Percentiles rank a stretch among this genome's conserved stretches.
Conservation (phyloP, 2,888 invertebrate species). For the Eupsilia transversa region DNA sequence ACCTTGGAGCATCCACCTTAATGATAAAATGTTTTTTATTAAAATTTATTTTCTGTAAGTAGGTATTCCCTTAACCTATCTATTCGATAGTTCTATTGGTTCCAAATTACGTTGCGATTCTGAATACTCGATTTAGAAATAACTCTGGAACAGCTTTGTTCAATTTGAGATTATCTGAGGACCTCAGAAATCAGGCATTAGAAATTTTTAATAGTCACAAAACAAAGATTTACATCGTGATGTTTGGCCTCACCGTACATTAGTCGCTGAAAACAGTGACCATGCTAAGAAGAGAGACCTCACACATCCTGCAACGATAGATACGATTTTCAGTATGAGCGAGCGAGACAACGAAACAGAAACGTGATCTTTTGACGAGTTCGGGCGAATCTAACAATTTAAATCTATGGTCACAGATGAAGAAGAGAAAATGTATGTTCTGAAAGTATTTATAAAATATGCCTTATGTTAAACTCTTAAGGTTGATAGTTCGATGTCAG, state of each 20-base stretch:
- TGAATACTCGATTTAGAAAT: background rate
- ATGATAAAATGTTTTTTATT: too few relatives aligned
- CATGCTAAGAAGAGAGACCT: background rate
- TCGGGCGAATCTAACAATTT: background rate
- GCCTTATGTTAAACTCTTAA: constrained; percentile 1
- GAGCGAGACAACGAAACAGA: background rate
- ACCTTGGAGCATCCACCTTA: too few relatives aligned
- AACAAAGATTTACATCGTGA: background rate
- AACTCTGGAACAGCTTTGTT: background rate
- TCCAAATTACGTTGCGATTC: background rate
- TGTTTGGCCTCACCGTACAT: background rate
- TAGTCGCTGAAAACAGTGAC: background rate
- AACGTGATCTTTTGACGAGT: background rate
- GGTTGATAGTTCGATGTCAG: constrained; percentile 15
- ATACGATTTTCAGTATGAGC: background rate
- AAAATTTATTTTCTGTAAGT: too few relatives aligned
- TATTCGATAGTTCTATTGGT: background rate
- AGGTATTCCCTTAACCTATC: too few relatives aligned
- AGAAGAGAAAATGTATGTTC: background rate
- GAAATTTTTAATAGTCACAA: background rate
- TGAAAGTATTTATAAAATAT: constrained; percentile 17
- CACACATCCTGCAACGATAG: background rate
- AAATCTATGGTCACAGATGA: background rate
- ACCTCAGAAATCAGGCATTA: background rate
- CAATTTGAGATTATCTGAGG: background rate